Conservation (phyloP, 2,888 invertebrate genomes). For the Idaea dimidiata region DNA sequence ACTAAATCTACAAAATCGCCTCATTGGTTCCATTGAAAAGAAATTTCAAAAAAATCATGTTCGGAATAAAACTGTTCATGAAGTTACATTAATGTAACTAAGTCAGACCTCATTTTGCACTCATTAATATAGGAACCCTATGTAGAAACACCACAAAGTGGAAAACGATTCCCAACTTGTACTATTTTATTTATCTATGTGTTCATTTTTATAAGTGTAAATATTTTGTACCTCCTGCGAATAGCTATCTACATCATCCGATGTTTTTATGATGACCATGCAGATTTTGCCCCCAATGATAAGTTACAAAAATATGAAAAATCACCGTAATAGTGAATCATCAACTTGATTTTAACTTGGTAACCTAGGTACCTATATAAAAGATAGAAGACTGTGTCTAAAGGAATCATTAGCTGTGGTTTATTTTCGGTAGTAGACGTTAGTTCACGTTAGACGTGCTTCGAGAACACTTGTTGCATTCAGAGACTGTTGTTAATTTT, state of each 20-base stretch:
- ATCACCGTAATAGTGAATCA: neutral
- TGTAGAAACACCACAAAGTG: no score
- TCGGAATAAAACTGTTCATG: no score
- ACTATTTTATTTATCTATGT: no score
- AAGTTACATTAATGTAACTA: no score
- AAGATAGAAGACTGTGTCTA: neutral
- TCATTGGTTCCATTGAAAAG: no score
- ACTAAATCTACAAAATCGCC: no score
- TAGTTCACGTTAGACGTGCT: conserved; percentile 4
- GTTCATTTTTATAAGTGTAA: no score
- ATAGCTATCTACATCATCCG: neutral
- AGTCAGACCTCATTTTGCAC: no score
- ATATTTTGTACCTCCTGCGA: no score
- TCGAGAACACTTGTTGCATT: conserved; percentile 2
- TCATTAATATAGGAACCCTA: no score
- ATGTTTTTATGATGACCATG: neutral
- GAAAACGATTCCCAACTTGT: no score
- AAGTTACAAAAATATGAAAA: neutral
- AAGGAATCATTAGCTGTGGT: neutral
- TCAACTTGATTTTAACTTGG: neutral
- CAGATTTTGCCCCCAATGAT: neutral
- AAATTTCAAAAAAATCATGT: no score
- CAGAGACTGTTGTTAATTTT: conserved; percentile 7
- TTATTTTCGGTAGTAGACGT: neutral
- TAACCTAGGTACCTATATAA: neutral